Percentiles rank a stretch among this genome's conserved stretches.
Evolutionary conservation across 2,888 invertebrate genomes (phyloP).

Genomic region (Acleris literana): DNA sequence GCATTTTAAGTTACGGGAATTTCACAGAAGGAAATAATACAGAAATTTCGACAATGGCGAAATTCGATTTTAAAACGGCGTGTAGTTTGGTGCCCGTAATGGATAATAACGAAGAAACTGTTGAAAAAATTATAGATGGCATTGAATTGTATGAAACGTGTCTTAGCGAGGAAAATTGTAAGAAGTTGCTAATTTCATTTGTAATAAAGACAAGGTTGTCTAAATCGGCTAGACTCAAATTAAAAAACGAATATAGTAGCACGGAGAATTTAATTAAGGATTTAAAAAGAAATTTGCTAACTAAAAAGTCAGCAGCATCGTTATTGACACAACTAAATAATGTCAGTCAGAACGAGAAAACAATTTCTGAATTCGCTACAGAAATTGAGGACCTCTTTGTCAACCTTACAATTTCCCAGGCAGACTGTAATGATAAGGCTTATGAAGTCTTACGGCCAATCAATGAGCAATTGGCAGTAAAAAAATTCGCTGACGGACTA

Average conservation of each 20-base stretch:
- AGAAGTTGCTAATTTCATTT: slow-evolving; percentile 15
- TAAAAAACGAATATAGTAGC: slow-evolving; percentile 17
- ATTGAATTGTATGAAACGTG: slow-evolving; percentile 9
- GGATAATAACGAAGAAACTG: slow-evolving; percentile 5
- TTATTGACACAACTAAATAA: slow-evolving; percentile 22
- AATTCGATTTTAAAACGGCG: slow-evolving; percentile 18
- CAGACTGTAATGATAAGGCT: slow-evolving; percentile 12
- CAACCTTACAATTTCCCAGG: slow-evolving; percentile 27
- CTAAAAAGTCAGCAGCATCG: slow-evolving; percentile 26
- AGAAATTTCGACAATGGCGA: slow-evolving; percentile 9
- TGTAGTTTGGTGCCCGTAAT: slow-evolving; percentile 6
- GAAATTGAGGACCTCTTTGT: slow-evolving; percentile 25
- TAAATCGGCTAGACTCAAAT: slow-evolving; percentile 25
- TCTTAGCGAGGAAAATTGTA: background rate
- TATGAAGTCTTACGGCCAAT: slow-evolving; percentile 31
- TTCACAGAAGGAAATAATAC: background rate
- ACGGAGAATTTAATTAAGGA: slow-evolving; percentile 9
- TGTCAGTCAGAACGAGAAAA: slow-evolving; percentile 13
- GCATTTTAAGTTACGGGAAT: background rate
- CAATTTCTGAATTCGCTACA: slow-evolving; percentile 18
- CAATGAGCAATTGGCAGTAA: slow-evolving; percentile 31
- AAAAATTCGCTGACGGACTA: slow-evolving; percentile 31
- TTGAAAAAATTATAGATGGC: slow-evolving; percentile 10
- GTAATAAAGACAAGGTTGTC: slow-evolving; percentile 21
- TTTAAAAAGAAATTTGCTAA: slow-evolving; percentile 20